Base-by-base conservation (phyloP, 2,888 invertebrate species). In the Cantharis nigra region DNA sequence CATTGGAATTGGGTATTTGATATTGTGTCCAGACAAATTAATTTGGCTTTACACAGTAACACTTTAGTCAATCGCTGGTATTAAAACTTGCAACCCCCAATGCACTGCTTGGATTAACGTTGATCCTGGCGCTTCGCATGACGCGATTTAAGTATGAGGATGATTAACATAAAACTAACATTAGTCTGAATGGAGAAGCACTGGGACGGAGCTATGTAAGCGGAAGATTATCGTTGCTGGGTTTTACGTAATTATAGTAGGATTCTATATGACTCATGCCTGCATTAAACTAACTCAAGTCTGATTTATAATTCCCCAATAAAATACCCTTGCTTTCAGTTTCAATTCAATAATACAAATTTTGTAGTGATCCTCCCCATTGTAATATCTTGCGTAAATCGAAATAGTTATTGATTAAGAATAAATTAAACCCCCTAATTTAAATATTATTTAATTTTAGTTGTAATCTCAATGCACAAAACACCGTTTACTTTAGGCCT, bases 131-230 rank as follows among this genome's bases (percentile, higher is more conserved):
- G 81, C 80, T 83, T 79, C 81, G 81, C 81, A 80, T 83, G 78
- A 82, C 81, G 78, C 82, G 81, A 84, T 83, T 82, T 81, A 80
- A 83, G 83, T 82, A 81, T 82, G 80, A 81, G 77, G 81, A 82
- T 82, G 84, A 85, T 85, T 85, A 85, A 85, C 85, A 85, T 85
- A 85, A 85, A 85, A 85, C 83, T 83, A 82, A 85, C 85, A 85
- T 85, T 85, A 85, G 85, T 84, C 81, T 80, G 79, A 83, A 84
- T 84, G 82, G 81, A 80, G 73, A 79, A 74, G 77, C 74, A 74
- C 74, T 75, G 81, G 80, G 78, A 74, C 80, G 80, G 77, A 79
- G 82, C 81, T 80, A 78, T 83, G 83, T 83, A 84, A 84, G 82
- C 83, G 82, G 82, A 82, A 84, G 84, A 84, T 84, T 84, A 85